Conservation (phyloP, 2,797 vertebrate genomes). For the Catharus ustulatus region DNA sequence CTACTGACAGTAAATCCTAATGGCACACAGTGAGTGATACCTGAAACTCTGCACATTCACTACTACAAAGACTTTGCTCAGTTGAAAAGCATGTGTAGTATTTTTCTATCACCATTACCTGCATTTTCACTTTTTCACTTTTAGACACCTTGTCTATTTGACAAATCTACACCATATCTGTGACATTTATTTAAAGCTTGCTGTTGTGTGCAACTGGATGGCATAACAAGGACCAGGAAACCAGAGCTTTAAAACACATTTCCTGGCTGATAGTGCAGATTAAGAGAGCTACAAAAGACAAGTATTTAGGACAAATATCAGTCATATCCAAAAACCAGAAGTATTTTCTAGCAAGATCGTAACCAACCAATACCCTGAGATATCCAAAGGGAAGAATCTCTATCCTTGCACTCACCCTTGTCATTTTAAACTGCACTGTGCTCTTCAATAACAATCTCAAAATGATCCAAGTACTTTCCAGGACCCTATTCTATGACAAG, state of each 20-base stretch:
- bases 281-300: conserved; percentile 64
- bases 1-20: conserved; percentile 11
- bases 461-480: conserved; percentile 53
- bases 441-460: conserved; percentile 46
- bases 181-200: not conserved
- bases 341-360: conserved; percentile 36
- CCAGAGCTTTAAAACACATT: conserved; percentile 63
- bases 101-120: not conserved
- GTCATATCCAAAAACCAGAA: conserved; percentile 52
- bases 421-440: conserved; percentile 32
- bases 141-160: not conserved
- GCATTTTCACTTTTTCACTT: not conserved
- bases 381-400: not conserved
- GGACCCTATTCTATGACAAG: not conserved
- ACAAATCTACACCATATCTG: not conserved
- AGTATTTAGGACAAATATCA: conserved; percentile 40
- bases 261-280: conserved; percentile 53
- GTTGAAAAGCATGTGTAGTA: not conserved
- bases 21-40: not conserved
- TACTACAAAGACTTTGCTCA: not conserved
- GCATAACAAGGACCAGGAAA: conserved; percentile 58
- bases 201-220: not conserved
- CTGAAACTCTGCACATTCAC: conserved; percentile 18
- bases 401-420: not conserved
- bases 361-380: not conserved